Percentiles rank a stretch among this genome's conserved stretches.
Evolutionary conservation across 37 sponge, comb jelly and placozoan species (phyloP).

Genomic region (Lycopodina hypogea): DNA sequence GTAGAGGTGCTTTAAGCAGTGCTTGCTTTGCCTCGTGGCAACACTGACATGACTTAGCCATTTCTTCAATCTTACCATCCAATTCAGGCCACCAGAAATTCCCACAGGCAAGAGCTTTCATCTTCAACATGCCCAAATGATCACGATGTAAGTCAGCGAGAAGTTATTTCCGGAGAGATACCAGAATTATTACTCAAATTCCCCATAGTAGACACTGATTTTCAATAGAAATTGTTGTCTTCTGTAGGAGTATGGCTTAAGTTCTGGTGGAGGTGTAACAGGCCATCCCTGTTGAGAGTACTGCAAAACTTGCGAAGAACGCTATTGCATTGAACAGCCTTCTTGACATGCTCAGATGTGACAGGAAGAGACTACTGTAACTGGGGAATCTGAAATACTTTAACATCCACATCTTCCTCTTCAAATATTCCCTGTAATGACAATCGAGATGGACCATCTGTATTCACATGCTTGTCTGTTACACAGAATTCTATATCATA

Average conservation of each 20-base stretch:
- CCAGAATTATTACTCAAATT: conserved; percentile 39
- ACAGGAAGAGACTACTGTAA: conserved; percentile 15
- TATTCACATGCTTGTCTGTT: conserved; percentile 43
- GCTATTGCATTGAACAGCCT: conserved; percentile 16
- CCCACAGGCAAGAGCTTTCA: conserved; percentile 43
- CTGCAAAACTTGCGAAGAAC: conserved; percentile 38
- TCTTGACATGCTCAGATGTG: neutral
- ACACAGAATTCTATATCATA: conserved; percentile 42
- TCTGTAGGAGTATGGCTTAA: conserved; percentile 7
- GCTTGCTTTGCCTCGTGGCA: conserved; percentile 11
- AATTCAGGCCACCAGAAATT: conserved; percentile 53
- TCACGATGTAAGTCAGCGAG: conserved; percentile 36
- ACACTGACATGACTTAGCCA: conserved; percentile 14
- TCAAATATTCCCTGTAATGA: neutral
- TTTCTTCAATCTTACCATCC: conserved; percentile 19
- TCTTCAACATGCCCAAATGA: conserved; percentile 28
- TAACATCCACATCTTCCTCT: neutral
- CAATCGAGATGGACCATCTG: conserved; percentile 51
- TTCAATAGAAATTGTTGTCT: conserved; percentile 34
- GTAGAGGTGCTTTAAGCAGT: conserved; percentile 13
- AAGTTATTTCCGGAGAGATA: neutral
- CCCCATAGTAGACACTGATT: conserved; percentile 49
- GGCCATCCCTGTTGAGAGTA: conserved; percentile 49
- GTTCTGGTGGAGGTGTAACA: neutral
- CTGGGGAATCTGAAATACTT: neutral